Evolutionary conservation across 1,140 invertebrate genomes (phyloP), one percentile per base, ranked within the genome.

Genomic region (Calephelis virginiensis): DNA sequence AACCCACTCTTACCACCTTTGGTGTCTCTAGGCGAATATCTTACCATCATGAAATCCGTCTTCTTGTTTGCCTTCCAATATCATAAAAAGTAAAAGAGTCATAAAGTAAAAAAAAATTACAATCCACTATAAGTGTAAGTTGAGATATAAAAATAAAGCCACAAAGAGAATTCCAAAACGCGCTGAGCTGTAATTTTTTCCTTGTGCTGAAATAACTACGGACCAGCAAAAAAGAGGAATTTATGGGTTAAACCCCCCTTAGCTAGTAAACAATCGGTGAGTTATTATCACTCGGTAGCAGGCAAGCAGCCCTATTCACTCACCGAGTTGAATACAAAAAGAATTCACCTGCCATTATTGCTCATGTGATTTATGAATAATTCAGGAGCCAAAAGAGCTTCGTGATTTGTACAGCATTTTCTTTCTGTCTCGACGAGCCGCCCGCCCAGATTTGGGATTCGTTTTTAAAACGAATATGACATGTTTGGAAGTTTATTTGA

Each of bases 221-320:
- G 40, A 56, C 49, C 48, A 64, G 48, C 10, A 66, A 72, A 72
- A 72, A 69, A 72, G 47, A 61, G 53, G 56, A 63, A 66, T 70
- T 67, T 68, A 70, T 65, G 62, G 70, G 53, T 64, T 69, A 47
- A 66, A 66, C 66, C 69, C 53, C 49, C 64, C 63, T 62, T 67
- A 69, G 69, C 61, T 38, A 70, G 67, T 67, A 72, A 76, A 76
- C 75, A 76, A 74, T 76, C 66, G 68, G 70, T 76, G 72, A 76
- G 61, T 72, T 76, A 76, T 76, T 76, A 74, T 76, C 72, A 61
- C 28, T 76, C 75, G 68, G 64, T 70, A 28, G 61, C 70, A 76
- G 72, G 53, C 70, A 67, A 50, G 61, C 64, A 60, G 49, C 38
- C 61, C 56, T 62, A 69, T 72, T 75, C 68, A 75, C 64, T 68